phyloP scores from a whole-genome alignment of 1,140 invertebrate genomes.

The Aphaenogaster ashmeadi region DNA sequence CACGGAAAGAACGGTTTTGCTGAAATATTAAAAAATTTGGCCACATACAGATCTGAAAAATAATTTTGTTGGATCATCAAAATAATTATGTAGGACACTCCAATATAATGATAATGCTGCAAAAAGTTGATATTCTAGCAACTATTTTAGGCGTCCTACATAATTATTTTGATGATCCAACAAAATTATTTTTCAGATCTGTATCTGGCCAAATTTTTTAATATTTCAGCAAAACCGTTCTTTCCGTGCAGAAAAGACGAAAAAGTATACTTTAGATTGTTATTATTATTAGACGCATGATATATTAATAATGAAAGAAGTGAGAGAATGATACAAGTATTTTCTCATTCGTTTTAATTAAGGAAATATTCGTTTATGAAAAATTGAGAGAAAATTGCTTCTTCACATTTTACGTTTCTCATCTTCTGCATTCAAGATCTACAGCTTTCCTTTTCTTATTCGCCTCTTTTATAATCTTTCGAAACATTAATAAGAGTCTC shows the following conservation, averaged over 20 bases:
- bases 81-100: no score
- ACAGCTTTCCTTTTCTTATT: not conserved
- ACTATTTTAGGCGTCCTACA: no score
- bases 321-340: not conserved
- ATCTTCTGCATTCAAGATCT: not conserved
- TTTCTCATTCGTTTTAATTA: conserved; percentile 6
- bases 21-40: no score
- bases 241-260: not conserved
- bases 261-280: not conserved
- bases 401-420: not conserved
- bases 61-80: no score
- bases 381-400: conserved; percentile 21
- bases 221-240: no score
- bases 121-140: no score
- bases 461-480: not conserved
- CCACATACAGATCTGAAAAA: no score
- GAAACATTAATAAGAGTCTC: not conserved
- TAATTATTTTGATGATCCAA: no score
- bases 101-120: no score
- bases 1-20: no score
- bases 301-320: not conserved
- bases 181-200: no score
- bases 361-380: conserved; percentile 18
- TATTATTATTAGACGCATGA: not conserved
- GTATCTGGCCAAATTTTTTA: no score